phyloP scores from a whole-genome alignment of 1,140 invertebrate species.

The Homarus americanus region DNA sequence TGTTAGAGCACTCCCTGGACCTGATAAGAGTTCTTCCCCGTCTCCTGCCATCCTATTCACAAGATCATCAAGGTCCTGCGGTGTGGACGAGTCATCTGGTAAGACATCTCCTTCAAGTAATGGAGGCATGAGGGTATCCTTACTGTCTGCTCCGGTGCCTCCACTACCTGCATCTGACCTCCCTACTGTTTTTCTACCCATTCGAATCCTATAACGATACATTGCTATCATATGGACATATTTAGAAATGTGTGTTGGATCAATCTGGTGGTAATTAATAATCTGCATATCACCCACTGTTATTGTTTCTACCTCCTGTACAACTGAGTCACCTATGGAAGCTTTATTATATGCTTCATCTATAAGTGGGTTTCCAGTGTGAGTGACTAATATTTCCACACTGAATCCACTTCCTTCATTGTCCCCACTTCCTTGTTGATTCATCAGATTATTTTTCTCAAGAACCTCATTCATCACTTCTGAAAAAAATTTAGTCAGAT shows the following conservation, averaged over 20 bases:
- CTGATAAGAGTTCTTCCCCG: constrained; percentile 52
- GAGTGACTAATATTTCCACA: constrained; percentile 64
- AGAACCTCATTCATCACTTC: constrained; percentile 73
- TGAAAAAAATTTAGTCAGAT: constrained; percentile 72
- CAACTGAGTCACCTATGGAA: constrained; percentile 60
- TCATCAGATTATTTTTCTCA: constrained; percentile 64
- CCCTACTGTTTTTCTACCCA: constrained; percentile 36
- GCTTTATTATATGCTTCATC: constrained; percentile 73
- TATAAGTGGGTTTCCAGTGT: constrained; percentile 57
- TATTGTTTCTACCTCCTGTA: constrained; percentile 67
- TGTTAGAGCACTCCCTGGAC: constrained; percentile 28
- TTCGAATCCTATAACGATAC: constrained; percentile 65
- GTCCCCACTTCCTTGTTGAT: constrained; percentile 49
- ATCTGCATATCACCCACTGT: constrained; percentile 71
- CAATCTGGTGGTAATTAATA: constrained; percentile 69
- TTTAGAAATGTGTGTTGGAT: constrained; percentile 63
- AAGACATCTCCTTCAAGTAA: constrained; percentile 70
- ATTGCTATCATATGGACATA: constrained; percentile 70
- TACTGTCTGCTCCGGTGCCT: constrained; percentile 2
- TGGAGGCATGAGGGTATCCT: constrained; percentile 66
- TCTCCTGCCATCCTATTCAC: constrained; percentile 60
- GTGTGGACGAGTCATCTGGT: constrained; percentile 61
- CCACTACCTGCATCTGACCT: constrained; percentile 32
- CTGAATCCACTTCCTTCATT: constrained; percentile 38
- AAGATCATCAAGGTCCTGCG: constrained; percentile 63